Conservation (phyloP, 2,113 vertebrate species). For the Microcebus jonahi region DNA sequence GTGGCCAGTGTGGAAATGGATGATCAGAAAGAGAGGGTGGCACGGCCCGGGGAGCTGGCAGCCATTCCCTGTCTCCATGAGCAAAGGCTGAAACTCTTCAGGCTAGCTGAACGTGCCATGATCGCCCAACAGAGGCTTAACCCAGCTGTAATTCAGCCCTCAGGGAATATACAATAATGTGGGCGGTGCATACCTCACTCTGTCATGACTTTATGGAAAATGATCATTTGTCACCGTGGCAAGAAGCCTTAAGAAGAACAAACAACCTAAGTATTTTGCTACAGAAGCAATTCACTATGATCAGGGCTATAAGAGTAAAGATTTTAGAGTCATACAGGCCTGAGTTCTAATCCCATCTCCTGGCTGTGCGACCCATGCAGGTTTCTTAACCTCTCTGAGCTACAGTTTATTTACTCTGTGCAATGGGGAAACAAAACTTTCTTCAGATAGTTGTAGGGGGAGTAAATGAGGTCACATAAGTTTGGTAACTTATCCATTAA, state of each 20-base stretch:
- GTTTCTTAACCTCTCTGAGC: background rate
- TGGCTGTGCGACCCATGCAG: background rate
- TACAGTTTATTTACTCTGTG: background rate
- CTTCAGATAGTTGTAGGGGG: background rate
- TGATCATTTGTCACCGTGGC: slow-evolving; percentile 77
- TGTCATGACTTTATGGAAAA: slow-evolving; percentile 78
- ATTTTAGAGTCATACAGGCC: background rate
- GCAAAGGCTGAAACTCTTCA: slow-evolving; percentile 61
- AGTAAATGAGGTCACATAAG: background rate
- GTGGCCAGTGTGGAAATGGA: background rate
- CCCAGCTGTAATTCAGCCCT: slow-evolving; percentile 77
- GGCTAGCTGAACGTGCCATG: slow-evolving; percentile 68
- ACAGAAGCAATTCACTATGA: background rate
- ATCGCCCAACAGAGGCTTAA: slow-evolving; percentile 74
- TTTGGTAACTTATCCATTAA: background rate
- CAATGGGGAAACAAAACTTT: background rate
- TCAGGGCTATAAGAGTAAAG: background rate
- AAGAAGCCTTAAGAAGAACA: slow-evolving; percentile 73
- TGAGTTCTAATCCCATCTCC: background rate
- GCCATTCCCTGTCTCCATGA: background rate
- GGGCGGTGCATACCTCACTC: slow-evolving; percentile 62
- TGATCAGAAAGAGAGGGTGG: rapidly evolving
- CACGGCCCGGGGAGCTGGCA: background rate
- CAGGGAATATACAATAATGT: slow-evolving; percentile 76
- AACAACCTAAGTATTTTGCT: slow-evolving; percentile 56